phyloP scores from a whole-genome alignment of 1,140 invertebrate species.

The Dendrolimus kikuchii region DNA sequence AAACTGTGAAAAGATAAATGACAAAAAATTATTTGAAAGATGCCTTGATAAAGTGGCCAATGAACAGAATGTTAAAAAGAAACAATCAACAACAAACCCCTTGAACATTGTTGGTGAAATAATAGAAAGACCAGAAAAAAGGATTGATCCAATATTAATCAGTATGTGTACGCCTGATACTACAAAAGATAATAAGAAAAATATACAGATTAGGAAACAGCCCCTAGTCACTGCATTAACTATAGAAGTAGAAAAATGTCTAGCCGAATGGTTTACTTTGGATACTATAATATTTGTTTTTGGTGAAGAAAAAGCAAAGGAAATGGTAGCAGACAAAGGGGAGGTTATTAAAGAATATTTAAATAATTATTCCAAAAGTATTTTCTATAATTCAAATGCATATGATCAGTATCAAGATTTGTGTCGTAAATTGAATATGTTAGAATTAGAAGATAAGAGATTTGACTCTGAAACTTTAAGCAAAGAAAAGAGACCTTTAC shows the following conservation, averaged over 20 bases:
- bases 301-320: conserved; percentile 72
- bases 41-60: too few species aligned
- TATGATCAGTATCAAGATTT: conserved; percentile 72
- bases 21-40: not conserved
- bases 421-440: conserved; percentile 71
- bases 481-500: conserved; percentile 69
- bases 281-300: conserved; percentile 73
- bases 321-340: conserved; percentile 72
- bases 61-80: conserved; percentile 6
- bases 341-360: conserved; percentile 70
- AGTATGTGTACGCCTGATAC: conserved; percentile 8
- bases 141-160: conserved; percentile 49
- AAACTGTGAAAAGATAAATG: conserved; percentile 8
- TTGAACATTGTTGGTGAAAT: conserved; percentile 59
- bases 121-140: conserved; percentile 51
- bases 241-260: conserved; percentile 69
- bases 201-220: conserved; percentile 31
- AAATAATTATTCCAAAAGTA: conserved; percentile 58
- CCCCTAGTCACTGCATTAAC: conserved; percentile 41
- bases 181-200: conserved; percentile 19
- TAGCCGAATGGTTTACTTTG: conserved; percentile 75
- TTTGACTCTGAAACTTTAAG: conserved; percentile 55
- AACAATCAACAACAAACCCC: conserved; percentile 32
- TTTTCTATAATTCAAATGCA: conserved; percentile 53
- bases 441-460: conserved; percentile 71